A percentile compares a stretch with the other conserved stretches of the same genome.
Evolutionary conservation across 2,888 invertebrate genomes (phyloP).

Genomic region (Cheilosia vernalis): DNA sequence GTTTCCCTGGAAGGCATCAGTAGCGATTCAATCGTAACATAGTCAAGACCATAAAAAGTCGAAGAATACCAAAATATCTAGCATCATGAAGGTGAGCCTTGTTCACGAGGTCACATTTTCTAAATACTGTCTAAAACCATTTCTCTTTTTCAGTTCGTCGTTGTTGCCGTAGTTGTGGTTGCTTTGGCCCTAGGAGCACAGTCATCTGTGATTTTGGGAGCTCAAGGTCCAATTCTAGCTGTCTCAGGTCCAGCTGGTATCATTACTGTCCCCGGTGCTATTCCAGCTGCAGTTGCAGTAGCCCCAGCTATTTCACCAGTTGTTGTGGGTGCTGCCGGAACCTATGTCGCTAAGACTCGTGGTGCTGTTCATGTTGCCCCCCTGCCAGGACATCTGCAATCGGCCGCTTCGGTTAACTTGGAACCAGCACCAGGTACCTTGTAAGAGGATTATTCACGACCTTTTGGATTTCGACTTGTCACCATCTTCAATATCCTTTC

Average conservation of each 20-base stretch:
- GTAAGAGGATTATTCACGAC: slow-evolving; percentile 14
- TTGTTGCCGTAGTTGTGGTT: slow-evolving; percentile 67
- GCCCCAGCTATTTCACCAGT: slow-evolving; percentile 45
- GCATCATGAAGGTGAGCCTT: slow-evolving; percentile 63
- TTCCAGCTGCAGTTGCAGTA: slow-evolving; percentile 33
- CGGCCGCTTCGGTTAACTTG: slow-evolving; percentile 64
- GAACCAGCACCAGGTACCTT: slow-evolving; percentile 69
- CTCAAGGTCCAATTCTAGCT: slow-evolving; percentile 40
- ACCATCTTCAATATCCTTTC: slow-evolving; percentile 6
- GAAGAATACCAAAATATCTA: slow-evolving; percentile 38
- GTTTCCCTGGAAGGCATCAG: slow-evolving; percentile 77
- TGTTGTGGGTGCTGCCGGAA: slow-evolving; percentile 61
- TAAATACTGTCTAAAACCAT: no score
- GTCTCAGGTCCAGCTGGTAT: slow-evolving; percentile 28
- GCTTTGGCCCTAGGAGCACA: slow-evolving; percentile 56
- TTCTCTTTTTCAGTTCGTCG: slow-evolving; percentile 53
- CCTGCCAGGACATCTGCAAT: slow-evolving; percentile 61
- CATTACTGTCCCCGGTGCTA: slow-evolving; percentile 21
- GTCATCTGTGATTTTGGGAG: slow-evolving; percentile 46
- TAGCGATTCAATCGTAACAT: slow-evolving; percentile 80
- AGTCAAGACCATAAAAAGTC: slow-evolving; percentile 62
- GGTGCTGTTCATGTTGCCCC: slow-evolving; percentile 67
- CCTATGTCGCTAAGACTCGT: slow-evolving; percentile 68
- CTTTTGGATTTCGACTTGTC: slow-evolving; percentile 3
- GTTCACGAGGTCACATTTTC: no score